phyloP scores from a whole-genome alignment of 2,888 invertebrate species.

The Tetragonisca angustula region DNA sequence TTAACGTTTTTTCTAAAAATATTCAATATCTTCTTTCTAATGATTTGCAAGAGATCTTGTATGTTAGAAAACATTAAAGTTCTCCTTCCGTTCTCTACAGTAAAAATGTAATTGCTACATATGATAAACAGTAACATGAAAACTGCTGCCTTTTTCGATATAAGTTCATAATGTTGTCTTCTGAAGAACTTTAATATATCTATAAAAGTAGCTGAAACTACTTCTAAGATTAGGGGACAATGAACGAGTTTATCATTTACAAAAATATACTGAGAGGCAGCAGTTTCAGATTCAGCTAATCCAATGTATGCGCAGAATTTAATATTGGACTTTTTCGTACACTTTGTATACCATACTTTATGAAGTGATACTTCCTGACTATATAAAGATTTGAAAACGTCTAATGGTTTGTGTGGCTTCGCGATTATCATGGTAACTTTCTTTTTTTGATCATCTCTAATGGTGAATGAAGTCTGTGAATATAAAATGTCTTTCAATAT shows the following conservation, averaged over 20 bases:
- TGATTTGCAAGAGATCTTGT: conserved; percentile 40
- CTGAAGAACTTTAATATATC: background rate
- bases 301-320: conserved; percentile 70
- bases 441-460: conserved; percentile 88
- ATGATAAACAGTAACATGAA: conserved; percentile 59
- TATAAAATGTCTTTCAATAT: background rate
- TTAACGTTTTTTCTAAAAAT: conserved; percentile 1
- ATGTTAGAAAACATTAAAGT: conserved; percentile 45
- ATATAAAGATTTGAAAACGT: conserved; percentile 71
- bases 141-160: background rate
- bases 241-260: conserved; percentile 69
- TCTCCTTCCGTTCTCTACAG: conserved; percentile 28
- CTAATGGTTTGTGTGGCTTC: conserved; percentile 68
- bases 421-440: conserved; percentile 84
- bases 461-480: conserved; percentile 86
- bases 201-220: conserved; percentile 35
- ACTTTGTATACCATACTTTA: conserved; percentile 61
- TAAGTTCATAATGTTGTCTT: background rate
- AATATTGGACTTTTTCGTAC: conserved; percentile 3
- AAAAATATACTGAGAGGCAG: conserved; percentile 62
- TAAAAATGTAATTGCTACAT: conserved; percentile 30
- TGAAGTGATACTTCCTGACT: conserved; percentile 33
- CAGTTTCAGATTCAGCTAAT: conserved; percentile 41
- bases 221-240: conserved; percentile 57
- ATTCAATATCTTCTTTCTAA: conserved; percentile 18